Percentiles rank a stretch among this genome's conserved stretches.
phyloP scores from a whole-genome alignment of 2,113 vertebrate species.

The Plotosus lineatus region DNA sequence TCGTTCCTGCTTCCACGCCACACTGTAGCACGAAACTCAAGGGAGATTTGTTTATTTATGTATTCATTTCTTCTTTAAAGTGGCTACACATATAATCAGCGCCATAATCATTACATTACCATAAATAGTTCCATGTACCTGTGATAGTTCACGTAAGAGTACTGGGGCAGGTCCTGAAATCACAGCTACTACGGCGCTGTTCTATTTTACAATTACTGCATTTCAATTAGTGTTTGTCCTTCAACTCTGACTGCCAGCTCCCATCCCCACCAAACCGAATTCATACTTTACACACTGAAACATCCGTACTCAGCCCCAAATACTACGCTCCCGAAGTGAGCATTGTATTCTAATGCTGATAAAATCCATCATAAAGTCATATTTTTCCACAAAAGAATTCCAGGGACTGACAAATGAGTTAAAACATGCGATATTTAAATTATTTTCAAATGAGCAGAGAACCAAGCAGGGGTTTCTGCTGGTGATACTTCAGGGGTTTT shows the following conservation, averaged over 20 bases:
- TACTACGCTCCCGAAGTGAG: constrained; percentile 11
- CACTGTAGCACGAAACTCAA: too few relatives aligned
- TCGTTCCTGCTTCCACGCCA: too few relatives aligned
- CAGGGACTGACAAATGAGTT: constrained; percentile 70
- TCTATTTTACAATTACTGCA: background rate
- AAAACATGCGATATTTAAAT: constrained; percentile 78
- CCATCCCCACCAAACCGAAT: background rate
- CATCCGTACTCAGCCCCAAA: constrained; percentile 33
- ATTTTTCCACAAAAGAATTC: constrained; percentile 66
- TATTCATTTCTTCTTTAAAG: too few relatives aligned
- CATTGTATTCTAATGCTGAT: constrained; percentile 36
- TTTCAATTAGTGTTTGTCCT: background rate
- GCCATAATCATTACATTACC: too few relatives aligned
- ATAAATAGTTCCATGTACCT: too few relatives aligned
- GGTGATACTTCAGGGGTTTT: constrained; percentile 71
- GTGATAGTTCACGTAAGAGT: too few relatives aligned
- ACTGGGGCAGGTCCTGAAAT: background rate
- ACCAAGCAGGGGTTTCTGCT: constrained; percentile 68
- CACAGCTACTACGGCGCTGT: background rate
- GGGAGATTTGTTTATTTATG: too few relatives aligned
- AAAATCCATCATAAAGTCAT: constrained; percentile 61
- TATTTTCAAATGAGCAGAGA: constrained; percentile 76
- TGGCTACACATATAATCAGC: too few relatives aligned
- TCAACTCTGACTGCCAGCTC: background rate
- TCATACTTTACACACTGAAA: constrained; percentile 37